Evolutionary conservation across 2,888 invertebrate genomes (phyloP).

Genomic region (Drosophila quinaria): DNA sequence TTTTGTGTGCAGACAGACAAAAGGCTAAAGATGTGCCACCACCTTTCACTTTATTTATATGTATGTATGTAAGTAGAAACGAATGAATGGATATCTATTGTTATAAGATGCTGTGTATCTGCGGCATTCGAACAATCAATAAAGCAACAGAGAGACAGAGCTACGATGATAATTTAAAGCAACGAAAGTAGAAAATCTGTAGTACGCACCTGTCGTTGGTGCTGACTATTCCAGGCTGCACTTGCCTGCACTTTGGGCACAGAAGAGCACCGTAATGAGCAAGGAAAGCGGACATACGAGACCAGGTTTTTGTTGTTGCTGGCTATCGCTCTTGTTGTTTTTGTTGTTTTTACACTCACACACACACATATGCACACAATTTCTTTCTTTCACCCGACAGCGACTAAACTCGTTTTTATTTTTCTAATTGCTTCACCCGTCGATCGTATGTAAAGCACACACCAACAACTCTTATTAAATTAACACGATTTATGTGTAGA

Average conservation of each 20-base stretch:
- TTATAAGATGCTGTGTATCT: conserved; percentile 52
- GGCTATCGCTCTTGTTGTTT: conserved; percentile 21
- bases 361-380: conserved; percentile 55
- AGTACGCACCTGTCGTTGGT: conserved; percentile 67
- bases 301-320: conserved; percentile 55
- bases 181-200: conserved; percentile 70
- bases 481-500: conserved; percentile 36
- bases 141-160: conserved; percentile 43
- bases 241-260: conserved; percentile 61
- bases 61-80: conserved; percentile 36
- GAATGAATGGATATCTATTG: conserved; percentile 64
- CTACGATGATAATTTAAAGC: conserved; percentile 53
- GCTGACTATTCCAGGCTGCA: conserved; percentile 50
- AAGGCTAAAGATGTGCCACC: conserved; percentile 67
- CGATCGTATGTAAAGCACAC: conserved; percentile 17
- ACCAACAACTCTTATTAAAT: conserved; percentile 39
- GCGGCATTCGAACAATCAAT: conserved; percentile 59
- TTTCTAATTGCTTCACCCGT: conserved; percentile 35
- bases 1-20: conserved; percentile 41
- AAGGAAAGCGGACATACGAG: conserved; percentile 81
- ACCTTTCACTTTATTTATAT: conserved; percentile 74
- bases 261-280: conserved; percentile 73
- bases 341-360: conserved; percentile 40
- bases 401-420: conserved; percentile 70
- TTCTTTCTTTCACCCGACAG: conserved; percentile 77